phyloP scores from a whole-genome alignment of 2,888 invertebrate genomes.

The Tenodera sinensis region DNA sequence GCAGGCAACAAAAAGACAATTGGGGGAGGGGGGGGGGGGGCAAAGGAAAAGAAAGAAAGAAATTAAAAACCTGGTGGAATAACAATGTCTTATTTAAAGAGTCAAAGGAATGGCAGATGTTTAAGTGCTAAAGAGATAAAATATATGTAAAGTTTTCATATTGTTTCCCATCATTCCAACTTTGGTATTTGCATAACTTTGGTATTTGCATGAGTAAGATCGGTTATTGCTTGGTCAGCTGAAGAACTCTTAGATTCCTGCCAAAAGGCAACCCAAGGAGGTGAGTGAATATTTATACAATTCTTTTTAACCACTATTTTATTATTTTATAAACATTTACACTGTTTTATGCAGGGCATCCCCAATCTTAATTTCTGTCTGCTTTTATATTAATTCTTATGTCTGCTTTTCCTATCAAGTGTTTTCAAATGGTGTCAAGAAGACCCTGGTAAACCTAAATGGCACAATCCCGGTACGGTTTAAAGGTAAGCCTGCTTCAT shows the following conservation, averaged over 20 bases:
- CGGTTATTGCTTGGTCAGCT: not conserved
- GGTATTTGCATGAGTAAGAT: not conserved
- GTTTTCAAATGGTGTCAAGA: slow-evolving; percentile 49
- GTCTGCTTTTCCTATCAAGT: slow-evolving; percentile 38
- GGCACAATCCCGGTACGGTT: slow-evolving; percentile 54
- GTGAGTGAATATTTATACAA: not conserved
- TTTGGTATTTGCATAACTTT: not conserved
- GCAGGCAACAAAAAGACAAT: too few relatives aligned
- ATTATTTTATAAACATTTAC: not conserved
- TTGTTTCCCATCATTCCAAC: not conserved
- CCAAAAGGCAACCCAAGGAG: not conserved
- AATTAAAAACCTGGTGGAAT: too few relatives aligned
- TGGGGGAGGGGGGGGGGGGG: too few relatives aligned
- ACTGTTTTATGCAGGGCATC: not conserved
- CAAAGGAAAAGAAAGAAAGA: too few relatives aligned
- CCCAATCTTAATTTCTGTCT: not conserved
- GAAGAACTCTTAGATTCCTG: not conserved
- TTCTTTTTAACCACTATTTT: not conserved
- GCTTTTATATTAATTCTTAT: not conserved
- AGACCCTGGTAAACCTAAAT: slow-evolving; percentile 47
- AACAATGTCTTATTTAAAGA: too few relatives aligned
- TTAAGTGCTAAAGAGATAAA: not conserved
- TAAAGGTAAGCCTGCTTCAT: slow-evolving; percentile 42
- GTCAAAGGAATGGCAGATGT: not conserved
- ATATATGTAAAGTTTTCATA: not conserved